Evolutionary conservation across 2,113 vertebrate species (phyloP).

Genomic region (Pseudorectes ferrugineus): DNA sequence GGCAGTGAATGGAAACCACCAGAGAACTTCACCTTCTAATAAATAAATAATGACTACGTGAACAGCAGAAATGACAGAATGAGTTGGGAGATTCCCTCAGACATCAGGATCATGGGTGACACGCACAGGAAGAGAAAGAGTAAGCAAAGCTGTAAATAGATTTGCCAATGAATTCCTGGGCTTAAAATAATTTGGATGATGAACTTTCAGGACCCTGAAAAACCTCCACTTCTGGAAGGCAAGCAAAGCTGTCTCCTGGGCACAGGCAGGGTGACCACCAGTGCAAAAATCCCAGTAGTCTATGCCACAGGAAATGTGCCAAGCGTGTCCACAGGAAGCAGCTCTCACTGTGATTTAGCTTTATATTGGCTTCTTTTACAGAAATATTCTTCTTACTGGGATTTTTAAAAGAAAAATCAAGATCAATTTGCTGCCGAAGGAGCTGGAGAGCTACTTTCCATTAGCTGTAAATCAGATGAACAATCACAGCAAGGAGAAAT

Average conservation of each 20-base stretch:
- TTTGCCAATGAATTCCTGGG: background rate
- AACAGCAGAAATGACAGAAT: background rate
- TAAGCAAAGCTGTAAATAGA: background rate
- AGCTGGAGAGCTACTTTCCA: background rate
- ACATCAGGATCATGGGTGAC: background rate
- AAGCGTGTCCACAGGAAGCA: background rate
- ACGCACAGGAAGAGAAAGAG: background rate
- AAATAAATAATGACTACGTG: background rate
- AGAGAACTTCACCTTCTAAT: background rate
- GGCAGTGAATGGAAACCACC: background rate
- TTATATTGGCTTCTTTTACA: background rate
- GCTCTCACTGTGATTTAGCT: background rate
- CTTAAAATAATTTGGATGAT: background rate
- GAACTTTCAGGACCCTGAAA: background rate
- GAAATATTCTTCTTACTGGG: background rate
- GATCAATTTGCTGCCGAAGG: background rate
- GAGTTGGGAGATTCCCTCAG: background rate
- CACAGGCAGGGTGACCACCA: background rate
- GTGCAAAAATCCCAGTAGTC: background rate
- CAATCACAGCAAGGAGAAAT: constrained; percentile 38
- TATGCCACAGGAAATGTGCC: background rate
- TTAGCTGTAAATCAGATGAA: background rate
- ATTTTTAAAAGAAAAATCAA: background rate
- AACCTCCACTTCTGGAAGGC: background rate
- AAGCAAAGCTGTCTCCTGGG: background rate